phyloP scores from a whole-genome alignment of 2,888 invertebrate genomes.

The Phortica magna region DNA sequence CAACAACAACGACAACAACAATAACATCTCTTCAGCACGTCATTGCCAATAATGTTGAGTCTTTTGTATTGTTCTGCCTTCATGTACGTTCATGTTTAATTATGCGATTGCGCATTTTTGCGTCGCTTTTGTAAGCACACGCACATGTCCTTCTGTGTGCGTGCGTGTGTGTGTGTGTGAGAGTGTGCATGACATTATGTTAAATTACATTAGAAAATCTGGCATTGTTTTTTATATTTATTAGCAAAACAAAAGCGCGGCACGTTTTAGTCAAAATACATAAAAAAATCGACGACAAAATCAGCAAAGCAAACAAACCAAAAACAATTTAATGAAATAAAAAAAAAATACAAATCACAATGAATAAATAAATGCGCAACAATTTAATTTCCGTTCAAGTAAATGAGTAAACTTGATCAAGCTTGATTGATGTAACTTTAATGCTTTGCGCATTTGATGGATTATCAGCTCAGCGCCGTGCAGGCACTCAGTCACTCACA shows the following conservation, averaged over 20 bases:
- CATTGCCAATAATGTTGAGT: too few species aligned
- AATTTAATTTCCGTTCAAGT: slow-evolving; percentile 4
- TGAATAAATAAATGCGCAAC: slow-evolving; percentile 1
- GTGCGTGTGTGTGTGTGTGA: slow-evolving; percentile 1
- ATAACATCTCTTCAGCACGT: too few species aligned
- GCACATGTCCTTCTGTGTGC: background rate
- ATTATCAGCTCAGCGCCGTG: background rate
- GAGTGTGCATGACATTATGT: background rate
- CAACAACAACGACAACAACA: too few species aligned
- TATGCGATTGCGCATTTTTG: slow-evolving; percentile 5
- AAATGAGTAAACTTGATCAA: too few species aligned
- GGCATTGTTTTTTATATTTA: too few species aligned
- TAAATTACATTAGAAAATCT: slow-evolving; percentile 6
- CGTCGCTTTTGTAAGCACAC: background rate
- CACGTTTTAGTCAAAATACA: slow-evolving; percentile 17
- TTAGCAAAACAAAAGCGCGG: background rate
- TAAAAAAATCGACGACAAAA: background rate
- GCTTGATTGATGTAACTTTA: background rate
- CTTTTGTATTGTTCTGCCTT: background rate
- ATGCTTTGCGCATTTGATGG: slow-evolving; percentile 10
- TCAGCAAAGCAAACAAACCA: too few species aligned
- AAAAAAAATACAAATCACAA: background rate
- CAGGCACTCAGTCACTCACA: too few species aligned
- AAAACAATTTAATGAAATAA: background rate
- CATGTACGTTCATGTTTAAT: background rate